A percentile compares a stretch with the other conserved stretches of the same genome.
These are phyloP conservation scores for Yponomeuta plumbellus DNA, from an alignment of 2,888 invertebrate genomes.

Conservation along the genomic window DNA sequence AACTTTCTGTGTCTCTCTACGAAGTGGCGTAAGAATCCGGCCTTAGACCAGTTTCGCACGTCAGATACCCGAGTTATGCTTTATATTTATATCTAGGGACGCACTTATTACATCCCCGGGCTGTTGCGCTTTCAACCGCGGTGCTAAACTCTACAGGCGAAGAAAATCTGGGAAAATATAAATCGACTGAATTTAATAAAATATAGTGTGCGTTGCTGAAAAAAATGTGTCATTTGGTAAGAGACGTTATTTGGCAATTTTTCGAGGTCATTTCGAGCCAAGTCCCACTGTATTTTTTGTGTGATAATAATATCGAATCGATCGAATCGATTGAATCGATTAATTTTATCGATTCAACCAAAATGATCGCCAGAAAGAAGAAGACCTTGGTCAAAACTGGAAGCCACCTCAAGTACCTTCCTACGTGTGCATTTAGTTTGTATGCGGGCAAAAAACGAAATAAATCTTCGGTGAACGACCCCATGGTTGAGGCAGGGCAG, in stretches of 20 bases:
- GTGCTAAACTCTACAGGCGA: background rate
- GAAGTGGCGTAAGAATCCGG: conserved; percentile 41
- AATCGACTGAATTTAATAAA: too few relatives aligned
- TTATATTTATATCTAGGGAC: conserved; percentile 44
- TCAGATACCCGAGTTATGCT: conserved; percentile 56
- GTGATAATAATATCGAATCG: too few relatives aligned
- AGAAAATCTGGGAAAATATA: too few relatives aligned
- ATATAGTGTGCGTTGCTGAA: too few relatives aligned
- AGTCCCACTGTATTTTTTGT: too few relatives aligned
- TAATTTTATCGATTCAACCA: background rate
- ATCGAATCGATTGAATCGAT: too few relatives aligned
- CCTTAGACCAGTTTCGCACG: conserved; percentile 56
- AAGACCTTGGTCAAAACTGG: background rate
- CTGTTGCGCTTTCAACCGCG: background rate
- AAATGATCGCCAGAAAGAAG: background rate
- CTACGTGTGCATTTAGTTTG: conserved; percentile 57
- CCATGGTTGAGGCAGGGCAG: conserved; percentile 62
- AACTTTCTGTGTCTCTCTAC: background rate
- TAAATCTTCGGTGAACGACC: conserved; percentile 65
- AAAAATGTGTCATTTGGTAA: too few relatives aligned
- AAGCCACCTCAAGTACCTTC: conserved; percentile 18
- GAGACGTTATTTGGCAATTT: too few relatives aligned
- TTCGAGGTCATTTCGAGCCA: too few relatives aligned
- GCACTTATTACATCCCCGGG: conserved; percentile 41
- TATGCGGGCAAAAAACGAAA: conserved; percentile 72